Base-by-base conservation (phyloP, 2,113 vertebrate species). In the Sarotherodon lohbergeri region DNA sequence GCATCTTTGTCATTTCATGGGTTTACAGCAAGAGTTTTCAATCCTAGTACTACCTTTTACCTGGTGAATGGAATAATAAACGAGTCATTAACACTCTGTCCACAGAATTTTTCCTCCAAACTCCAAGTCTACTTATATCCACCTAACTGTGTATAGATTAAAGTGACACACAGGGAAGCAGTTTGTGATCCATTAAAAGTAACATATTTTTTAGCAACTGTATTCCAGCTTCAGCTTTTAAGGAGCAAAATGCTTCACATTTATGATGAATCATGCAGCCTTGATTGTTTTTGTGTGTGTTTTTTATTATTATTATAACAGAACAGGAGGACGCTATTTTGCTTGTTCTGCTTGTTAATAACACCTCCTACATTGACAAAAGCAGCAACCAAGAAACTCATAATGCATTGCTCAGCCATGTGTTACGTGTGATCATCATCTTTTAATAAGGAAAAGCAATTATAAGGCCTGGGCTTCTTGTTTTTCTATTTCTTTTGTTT, bases 391-490 rank as follows among this genome's bases (percentile, higher is more conserved):
- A 32, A 68, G 55, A 63, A 90, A 76, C 56, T 78, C 50, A 84
- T 84, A 86, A 91, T 87, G 56, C 81, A 86, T 3, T 73, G 88
- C 24, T 85, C 90, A 92, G 83, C 85, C 85, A 84, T 85, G 90
- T 56, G 36, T 87, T 83, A 50, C 34, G 57, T 85, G 84, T 92
- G 90, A 91, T 93, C 81, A 89, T 93, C 83, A 36, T 89, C 34
- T 87, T 90, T 90, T 92, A 89, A 94, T 91, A 71, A 91, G 59
- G 76, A 84, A 80, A 92, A 90, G 85, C 81, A 87, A 89, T 92
- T 90, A 88, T 84, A 84, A 90, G 86, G 80, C 4, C 24, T 3
- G 5, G 43, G 24, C 59, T 73, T 84, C 10, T 52, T 78, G 16
- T 82, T 52, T 66, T 83, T 1, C 17, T 66, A 17, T 82, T 50